phyloP scores from a whole-genome alignment of 2,888 invertebrate genomes.

The Caenorhabditis angaria region DNA sequence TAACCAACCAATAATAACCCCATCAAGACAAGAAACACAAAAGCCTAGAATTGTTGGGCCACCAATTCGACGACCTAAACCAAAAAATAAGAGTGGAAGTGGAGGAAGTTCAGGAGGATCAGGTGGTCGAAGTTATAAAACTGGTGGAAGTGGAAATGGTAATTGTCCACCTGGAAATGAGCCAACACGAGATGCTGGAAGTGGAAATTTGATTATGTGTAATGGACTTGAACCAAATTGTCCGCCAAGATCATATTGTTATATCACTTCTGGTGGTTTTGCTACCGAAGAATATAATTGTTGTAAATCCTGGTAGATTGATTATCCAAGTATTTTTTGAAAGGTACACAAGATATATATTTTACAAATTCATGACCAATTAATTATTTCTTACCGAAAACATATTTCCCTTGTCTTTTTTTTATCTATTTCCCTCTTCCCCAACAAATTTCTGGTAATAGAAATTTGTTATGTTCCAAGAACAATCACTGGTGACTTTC shows the following conservation, averaged over 20 bases:
- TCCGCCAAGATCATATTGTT: slow-evolving; percentile 71
- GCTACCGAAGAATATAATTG: slow-evolving; percentile 71
- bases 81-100: slow-evolving; percentile 45
- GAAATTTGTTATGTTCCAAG: slow-evolving; percentile 21
- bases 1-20: slow-evolving; percentile 18
- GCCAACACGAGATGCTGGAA: slow-evolving; percentile 57
- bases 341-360: not conserved
- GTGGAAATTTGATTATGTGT: slow-evolving; percentile 62
- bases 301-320: slow-evolving; percentile 64
- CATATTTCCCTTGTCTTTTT: not conserved
- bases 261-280: slow-evolving; percentile 69
- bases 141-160: slow-evolving; percentile 55
- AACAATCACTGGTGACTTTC: slow-evolving; percentile 2
- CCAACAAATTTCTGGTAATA: slow-evolving; percentile 40
- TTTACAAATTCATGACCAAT: slow-evolving; percentile 10
- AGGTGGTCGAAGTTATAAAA: slow-evolving; percentile 48
- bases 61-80: slow-evolving; percentile 63
- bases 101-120: slow-evolving; percentile 32
- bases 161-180: slow-evolving; percentile 70
- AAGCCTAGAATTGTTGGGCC: slow-evolving; percentile 65
- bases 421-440: not conserved
- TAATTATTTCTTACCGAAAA: not conserved
- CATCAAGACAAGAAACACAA: slow-evolving; percentile 42
- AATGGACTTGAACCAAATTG: slow-evolving; percentile 71
- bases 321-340: not conserved